A percentile compares a stretch with the other conserved stretches of the same genome.
These are phyloP conservation scores for Muntiacus muntjak DNA, from an alignment of 2,113 vertebrate species.

Conservation along the genomic window DNA sequence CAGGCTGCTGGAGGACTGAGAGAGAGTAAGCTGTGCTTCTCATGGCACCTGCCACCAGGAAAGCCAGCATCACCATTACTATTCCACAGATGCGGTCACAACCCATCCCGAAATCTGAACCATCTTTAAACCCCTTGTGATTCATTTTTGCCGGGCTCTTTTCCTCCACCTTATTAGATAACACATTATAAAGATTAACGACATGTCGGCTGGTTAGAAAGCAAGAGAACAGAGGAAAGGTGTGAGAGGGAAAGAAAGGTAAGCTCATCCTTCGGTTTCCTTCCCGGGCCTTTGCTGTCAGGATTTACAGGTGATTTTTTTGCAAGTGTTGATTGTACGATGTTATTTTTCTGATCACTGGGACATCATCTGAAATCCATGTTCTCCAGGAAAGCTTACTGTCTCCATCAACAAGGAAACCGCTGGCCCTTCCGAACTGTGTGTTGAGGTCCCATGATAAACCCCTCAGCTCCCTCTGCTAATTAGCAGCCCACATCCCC, in stretches of 20 bases:
- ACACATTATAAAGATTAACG: neutral
- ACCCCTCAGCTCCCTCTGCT: neutral
- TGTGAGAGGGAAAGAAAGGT: neutral
- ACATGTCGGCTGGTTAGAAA: neutral
- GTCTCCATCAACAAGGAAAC: neutral
- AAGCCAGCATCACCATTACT: neutral
- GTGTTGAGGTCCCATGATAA: neutral
- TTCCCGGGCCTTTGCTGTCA: neutral
- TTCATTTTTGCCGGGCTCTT: neutral
- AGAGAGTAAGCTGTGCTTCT: neutral
- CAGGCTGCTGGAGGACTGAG: neutral
- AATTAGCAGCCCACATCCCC: neutral
- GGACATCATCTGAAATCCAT: neutral
- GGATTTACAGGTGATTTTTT: neutral
- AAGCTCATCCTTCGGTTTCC: neutral
- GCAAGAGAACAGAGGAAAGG: neutral
- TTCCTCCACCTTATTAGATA: neutral
- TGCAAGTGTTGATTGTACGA: neutral
- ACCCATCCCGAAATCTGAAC: neutral
- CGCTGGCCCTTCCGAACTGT: neutral
- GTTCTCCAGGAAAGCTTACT: neutral
- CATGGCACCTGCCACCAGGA: fast-evolving
- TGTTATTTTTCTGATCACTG: neutral
- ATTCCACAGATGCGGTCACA: neutral
- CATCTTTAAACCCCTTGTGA: neutral